Percentiles rank a stretch among this genome's conserved stretches.
These are phyloP conservation scores for Pelmatolapia mariae DNA, from an alignment of 2,113 vertebrate species.

Conservation along the genomic window DNA sequence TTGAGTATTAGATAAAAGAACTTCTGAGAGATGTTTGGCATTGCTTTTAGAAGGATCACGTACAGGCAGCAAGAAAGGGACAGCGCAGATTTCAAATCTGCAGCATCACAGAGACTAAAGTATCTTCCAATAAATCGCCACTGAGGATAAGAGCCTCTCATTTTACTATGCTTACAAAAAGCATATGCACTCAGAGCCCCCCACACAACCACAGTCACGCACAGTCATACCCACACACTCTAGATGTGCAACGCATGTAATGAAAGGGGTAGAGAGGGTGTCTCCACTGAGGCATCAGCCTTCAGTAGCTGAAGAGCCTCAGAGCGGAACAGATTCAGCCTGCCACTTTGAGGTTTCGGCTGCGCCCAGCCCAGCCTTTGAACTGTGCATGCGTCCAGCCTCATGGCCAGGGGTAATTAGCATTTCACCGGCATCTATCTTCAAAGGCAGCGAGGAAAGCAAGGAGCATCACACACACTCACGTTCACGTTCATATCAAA, in stretches of 20 bases:
- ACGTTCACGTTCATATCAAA: slow-evolving; percentile 43
- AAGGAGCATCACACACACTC: slow-evolving; percentile 14
- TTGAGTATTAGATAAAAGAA: neutral
- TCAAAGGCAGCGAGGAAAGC: slow-evolving; percentile 49
- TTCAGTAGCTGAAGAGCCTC: slow-evolving; percentile 37
- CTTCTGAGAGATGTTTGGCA: neutral
- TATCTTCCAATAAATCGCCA: neutral
- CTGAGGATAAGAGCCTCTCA: neutral
- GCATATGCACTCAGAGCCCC: neutral
- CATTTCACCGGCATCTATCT: slow-evolving; percentile 56
- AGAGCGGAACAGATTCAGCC: slow-evolving; percentile 50
- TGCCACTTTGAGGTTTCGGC: slow-evolving; percentile 50
- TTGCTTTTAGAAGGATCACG: neutral
- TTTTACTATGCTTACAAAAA: slow-evolving; percentile 12
- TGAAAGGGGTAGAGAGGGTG: slow-evolving; percentile 1
- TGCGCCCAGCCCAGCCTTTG: slow-evolving; percentile 45
- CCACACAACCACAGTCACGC: neutral
- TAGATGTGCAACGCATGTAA: slow-evolving; percentile 16
- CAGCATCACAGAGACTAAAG: neutral
- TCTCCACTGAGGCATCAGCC: slow-evolving; percentile 25
- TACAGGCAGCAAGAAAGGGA: neutral
- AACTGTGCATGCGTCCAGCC: slow-evolving; percentile 47
- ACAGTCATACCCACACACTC: slow-evolving; percentile 2
- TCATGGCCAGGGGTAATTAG: slow-evolving; percentile 52
- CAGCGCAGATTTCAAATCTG: neutral